Base-by-base conservation (phyloP, 2,797 vertebrate species). In the Argentina silus region DNA sequence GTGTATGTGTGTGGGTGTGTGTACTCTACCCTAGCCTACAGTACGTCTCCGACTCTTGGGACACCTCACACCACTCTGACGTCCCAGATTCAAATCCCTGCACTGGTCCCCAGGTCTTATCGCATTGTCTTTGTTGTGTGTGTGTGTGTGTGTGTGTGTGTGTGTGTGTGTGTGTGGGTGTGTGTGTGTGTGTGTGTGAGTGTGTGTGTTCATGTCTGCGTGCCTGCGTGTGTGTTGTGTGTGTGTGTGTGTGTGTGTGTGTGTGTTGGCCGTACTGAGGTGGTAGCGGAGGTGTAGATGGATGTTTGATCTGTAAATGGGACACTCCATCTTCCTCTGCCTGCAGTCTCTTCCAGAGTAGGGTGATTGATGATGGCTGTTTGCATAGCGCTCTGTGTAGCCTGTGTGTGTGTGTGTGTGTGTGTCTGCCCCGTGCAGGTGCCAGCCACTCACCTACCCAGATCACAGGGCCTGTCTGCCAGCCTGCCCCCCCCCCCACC, bases 361-460 rank as follows among this genome's bases (percentile, higher is more conserved):
- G 74, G 74, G 77, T 89, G 89, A 91, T 89, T 83, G 86, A 93
- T 92, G 90, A 88, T 76, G 80, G 60, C 75, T 74, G 88, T 88
- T 91, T 87, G 78, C 83, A 70, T 67, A 3, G 67, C 55, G 77
- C 86, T 81, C 85, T 14, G 53, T 81, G 67, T 81, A 84, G 61
- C 67, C 64, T 53, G 45, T 36, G 61, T 64, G 59, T 72, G 76
- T 43, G 70, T 65, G 64, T 59, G 71, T 56, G 72, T 51, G 56
- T 66, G 53, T 65, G 64, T 69, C 36, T 10, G 56, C n/a, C 6
- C 0, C 8, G 8, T n/a, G n/a, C 43, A 47, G 15, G 6, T n/a
- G n/a, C n/a, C 68, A 74, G 59, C 64, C 67, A 77, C 72, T 73
- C 71, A 17, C 19, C 74, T 65, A 48, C 68, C 72, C 76, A 63